Evolutionary conservation across 2,888 invertebrate species (phyloP).

Genomic region (Drosophila niveifrons): DNA sequence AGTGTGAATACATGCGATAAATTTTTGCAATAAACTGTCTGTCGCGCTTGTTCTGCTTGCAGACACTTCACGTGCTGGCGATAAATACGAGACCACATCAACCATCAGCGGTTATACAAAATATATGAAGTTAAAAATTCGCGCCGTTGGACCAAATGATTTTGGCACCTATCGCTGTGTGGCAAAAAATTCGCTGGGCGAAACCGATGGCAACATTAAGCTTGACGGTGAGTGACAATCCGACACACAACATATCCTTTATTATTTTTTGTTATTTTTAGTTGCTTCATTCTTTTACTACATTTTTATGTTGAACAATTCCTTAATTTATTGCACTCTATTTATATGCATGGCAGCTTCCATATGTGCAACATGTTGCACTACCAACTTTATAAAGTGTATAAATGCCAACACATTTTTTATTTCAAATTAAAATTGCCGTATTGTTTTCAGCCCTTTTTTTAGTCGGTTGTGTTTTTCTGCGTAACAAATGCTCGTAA

Average conservation of each 20-base stretch:
- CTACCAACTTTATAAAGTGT: background rate
- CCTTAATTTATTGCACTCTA: constrained; percentile 46
- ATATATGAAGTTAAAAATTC: constrained; percentile 96
- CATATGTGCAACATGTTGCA: constrained; percentile 5
- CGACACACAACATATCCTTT: background rate
- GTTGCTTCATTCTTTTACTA: background rate
- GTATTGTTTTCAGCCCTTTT: background rate
- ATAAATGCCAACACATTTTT: constrained; percentile 14
- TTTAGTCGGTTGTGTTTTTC: background rate
- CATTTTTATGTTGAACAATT: constrained; percentile 12
- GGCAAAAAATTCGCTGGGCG: constrained; percentile 95
- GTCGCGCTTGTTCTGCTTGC: constrained; percentile 37
- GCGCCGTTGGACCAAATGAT: constrained; percentile 91
- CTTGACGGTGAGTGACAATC: constrained; percentile 90
- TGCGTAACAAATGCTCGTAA: no score
- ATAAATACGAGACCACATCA: constrained; percentile 94
- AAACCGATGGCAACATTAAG: constrained; percentile 95
- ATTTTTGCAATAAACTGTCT: constrained; percentile 6
- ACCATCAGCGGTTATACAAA: constrained; percentile 95
- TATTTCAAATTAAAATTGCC: background rate
- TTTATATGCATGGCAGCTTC: constrained; percentile 14
- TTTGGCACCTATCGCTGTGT: constrained; percentile 96
- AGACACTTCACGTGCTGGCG: constrained; percentile 91
- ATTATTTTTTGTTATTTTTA: background rate
- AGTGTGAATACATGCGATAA: background rate